These are phyloP conservation scores for Oplegnathus fasciatus DNA, from an alignment of 2,113 vertebrate species.

Conservation along the genomic window DNA sequence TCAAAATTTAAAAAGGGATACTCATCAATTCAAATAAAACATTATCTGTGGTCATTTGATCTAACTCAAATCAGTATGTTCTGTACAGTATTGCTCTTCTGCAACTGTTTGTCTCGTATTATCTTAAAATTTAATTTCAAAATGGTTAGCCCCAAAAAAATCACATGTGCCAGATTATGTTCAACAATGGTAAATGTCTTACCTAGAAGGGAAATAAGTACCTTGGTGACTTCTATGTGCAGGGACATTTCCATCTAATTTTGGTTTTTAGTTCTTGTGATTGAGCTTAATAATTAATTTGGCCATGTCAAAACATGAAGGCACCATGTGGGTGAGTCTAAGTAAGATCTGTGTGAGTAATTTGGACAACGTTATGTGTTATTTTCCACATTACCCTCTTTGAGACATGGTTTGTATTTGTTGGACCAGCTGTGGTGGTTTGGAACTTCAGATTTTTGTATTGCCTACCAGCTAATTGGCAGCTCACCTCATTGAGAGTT, in stretches of 20 bases:
- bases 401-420: neutral
- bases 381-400: neutral
- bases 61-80: constrained; percentile 9
- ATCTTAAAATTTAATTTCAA: neutral
- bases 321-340: neutral
- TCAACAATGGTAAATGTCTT: neutral
- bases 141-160: neutral
- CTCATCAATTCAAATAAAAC: neutral
- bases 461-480: neutral
- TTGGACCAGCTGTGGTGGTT: neutral
- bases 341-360: neutral
- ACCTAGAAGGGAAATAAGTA: neutral
- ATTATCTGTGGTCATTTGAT: neutral
- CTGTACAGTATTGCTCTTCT: neutral
- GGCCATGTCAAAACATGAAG: neutral
- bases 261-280: neutral
- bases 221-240: neutral
- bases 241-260: neutral
- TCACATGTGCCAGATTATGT: neutral
- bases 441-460: neutral
- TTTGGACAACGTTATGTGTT: neutral
- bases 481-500: neutral
- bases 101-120: constrained; percentile 14
- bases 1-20: neutral
- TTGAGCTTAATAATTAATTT: constrained; percentile 10